phyloP scores from a whole-genome alignment of 1,140 invertebrate genomes.

The Papilio dardanus region DNA sequence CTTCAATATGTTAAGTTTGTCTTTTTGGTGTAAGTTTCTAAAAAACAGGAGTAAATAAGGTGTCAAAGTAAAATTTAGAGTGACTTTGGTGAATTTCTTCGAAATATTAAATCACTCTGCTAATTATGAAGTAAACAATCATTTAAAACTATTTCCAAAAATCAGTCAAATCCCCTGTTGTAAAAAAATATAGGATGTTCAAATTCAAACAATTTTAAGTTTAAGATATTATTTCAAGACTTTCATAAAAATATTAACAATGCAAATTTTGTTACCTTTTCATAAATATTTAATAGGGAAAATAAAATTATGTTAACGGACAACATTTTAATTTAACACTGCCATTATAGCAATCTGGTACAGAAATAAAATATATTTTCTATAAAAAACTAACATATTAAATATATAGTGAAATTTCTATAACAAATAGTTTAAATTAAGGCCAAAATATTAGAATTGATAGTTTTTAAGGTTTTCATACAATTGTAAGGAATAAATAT shows the following conservation, averaged over 20 bases:
- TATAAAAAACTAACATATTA: not conserved
- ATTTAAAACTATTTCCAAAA: no score
- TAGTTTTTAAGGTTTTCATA: not conserved
- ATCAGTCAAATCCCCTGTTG: no score
- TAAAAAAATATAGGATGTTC: not conserved
- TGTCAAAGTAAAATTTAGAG: not conserved
- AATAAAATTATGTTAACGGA: not conserved
- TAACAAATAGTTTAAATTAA: not conserved
- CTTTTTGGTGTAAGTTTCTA: no score
- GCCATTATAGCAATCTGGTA: not conserved
- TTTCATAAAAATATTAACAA: not conserved
- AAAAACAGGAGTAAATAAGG: no score
- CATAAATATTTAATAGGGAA: not conserved
- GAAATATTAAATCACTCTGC: no score
- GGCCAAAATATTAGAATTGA: not conserved
- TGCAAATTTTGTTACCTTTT: not conserved
- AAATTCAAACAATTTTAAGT: not conserved
- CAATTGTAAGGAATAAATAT: not conserved
- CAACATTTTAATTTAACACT: not conserved
- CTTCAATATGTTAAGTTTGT: not conserved
- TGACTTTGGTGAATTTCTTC: no score
- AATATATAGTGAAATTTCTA: no score
- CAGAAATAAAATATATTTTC: not conserved
- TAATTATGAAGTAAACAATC: no score
- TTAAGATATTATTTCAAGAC: not conserved